Conservation (phyloP, 2,888 invertebrate genomes). For the Temnothorax unifasciatus region DNA sequence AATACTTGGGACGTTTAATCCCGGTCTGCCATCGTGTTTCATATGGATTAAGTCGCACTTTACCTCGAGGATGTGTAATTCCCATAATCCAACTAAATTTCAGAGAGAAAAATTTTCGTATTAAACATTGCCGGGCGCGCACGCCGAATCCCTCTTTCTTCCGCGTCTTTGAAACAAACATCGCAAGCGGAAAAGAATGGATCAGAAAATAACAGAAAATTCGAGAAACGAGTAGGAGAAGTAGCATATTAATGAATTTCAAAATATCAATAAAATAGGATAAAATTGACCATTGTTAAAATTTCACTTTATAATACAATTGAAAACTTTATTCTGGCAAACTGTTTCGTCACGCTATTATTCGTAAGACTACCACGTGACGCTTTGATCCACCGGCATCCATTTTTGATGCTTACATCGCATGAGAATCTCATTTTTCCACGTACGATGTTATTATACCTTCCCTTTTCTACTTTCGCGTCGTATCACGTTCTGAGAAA, state of each 20-base stretch:
- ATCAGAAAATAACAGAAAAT: not conserved
- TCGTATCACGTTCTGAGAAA: not conserved
- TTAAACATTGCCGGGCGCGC: constrained; percentile 53
- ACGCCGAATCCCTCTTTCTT: constrained; percentile 26
- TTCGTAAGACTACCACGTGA: constrained; percentile 16
- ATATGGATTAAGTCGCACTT: constrained; percentile 78
- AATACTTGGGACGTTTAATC: constrained; percentile 79
- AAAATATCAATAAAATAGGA: not conserved
- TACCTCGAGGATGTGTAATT: constrained; percentile 76
- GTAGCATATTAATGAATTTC: not conserved
- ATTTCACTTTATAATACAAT: not conserved
- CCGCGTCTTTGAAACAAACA: constrained; percentile 11
- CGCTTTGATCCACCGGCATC: constrained; percentile 4
- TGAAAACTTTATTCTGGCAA: not conserved
- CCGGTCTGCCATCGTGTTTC: constrained; percentile 79
- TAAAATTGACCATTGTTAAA: not conserved
- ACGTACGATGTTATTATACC: not conserved
- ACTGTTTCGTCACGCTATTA: constrained; percentile 5
- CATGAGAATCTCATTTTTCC: constrained; percentile 17
- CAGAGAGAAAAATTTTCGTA: constrained; percentile 64
- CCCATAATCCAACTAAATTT: constrained; percentile 78
- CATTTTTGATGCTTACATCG: constrained; percentile 23
- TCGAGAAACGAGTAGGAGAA: not conserved
- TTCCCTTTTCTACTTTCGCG: constrained; percentile 8
- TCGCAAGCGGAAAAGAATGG: not conserved